Percentiles rank a stretch among this genome's conserved stretches.
Conservation (phyloP, 1,140 invertebrate species). For the Drosophila biarmipes region DNA sequence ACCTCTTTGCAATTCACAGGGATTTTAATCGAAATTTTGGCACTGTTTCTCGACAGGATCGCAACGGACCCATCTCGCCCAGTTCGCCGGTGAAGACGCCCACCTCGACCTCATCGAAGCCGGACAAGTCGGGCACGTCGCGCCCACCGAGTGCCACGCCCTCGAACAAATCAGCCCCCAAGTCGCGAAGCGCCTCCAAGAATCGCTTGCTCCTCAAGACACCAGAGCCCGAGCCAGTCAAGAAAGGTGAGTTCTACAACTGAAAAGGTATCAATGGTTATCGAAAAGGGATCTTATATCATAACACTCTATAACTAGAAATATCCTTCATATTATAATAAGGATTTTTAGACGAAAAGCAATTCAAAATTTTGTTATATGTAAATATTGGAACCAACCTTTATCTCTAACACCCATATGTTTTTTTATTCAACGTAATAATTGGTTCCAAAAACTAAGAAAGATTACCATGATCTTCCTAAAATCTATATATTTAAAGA, state of each 20-base stretch:
- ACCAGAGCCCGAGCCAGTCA: conserved; percentile 86
- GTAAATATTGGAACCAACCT: no score
- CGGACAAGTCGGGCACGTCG: conserved; percentile 74
- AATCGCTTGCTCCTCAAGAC: conserved; percentile 82
- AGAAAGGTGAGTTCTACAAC: conserved; percentile 88
- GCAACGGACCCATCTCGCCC: conserved; percentile 83
- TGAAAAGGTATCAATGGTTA: no score
- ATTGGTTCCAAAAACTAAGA: neutral
- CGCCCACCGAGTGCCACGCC: conserved; percentile 83
- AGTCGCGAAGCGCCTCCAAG: conserved; percentile 82
- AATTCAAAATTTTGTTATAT: no score
- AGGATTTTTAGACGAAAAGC: no score
- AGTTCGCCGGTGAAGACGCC: conserved; percentile 83
- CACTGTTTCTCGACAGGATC: conserved; percentile 62
- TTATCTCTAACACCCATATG: no score
- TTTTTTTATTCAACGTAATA: no score
- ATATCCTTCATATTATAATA: no score
- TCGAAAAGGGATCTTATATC: no score
- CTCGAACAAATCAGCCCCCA: conserved; percentile 80
- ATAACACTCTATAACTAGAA: no score
- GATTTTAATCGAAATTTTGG: neutral
- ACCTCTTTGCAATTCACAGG: neutral
- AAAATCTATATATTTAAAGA: no score
- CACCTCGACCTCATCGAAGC: conserved; percentile 82
- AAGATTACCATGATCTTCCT: neutral